Evolutionary conservation across 2,888 invertebrate genomes (phyloP), one percentile per base, ranked within the genome.

Genomic region (Polymixis lichenea): DNA sequence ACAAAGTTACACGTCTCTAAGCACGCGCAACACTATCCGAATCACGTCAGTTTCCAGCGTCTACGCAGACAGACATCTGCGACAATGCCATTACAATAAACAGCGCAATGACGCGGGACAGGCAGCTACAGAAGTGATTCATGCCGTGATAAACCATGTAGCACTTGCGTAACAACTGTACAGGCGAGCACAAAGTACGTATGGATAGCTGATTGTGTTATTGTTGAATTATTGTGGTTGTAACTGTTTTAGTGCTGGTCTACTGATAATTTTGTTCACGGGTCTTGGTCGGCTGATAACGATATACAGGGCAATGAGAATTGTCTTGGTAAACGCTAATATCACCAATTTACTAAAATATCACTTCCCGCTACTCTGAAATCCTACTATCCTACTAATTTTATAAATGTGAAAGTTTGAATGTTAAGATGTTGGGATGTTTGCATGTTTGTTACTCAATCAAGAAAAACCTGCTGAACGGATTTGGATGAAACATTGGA

Each of bases 141-240:
- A 87, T 71, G 65, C 67, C 43, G 56, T 61, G 86, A 87, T 86
- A 87, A 80, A 75, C 76, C 86, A 86, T 80, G 87, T 84, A 65
- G 64, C 32, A 78, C 77, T 85, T 81, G 81, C 87, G 84, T 82
- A 87, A 86, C 75, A 61, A 67, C 70, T 46, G 78, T 72, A 80
- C 75, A 72, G n/a, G 17, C 56, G 66, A 60, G 69, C 62, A 83
- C 82, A 78, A 75, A 82, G 78, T 84, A 65, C 75, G 64, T 53
- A 65, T 38, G 32, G 60, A 83, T 72, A 69, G 66, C 75, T 80
- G 84, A 82, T 83, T 72, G 46, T 77, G 70, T 55, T 84, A 66
- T 77, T 72, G 67, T 72, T 80, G 66, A 77, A 80, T 75, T 76
- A 80, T 76, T 13, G 55, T 46, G 38, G 32, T 51, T 8, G 51